Conservation (phyloP, 2,797 vertebrate genomes). For the Orestias chungarensis region DNA sequence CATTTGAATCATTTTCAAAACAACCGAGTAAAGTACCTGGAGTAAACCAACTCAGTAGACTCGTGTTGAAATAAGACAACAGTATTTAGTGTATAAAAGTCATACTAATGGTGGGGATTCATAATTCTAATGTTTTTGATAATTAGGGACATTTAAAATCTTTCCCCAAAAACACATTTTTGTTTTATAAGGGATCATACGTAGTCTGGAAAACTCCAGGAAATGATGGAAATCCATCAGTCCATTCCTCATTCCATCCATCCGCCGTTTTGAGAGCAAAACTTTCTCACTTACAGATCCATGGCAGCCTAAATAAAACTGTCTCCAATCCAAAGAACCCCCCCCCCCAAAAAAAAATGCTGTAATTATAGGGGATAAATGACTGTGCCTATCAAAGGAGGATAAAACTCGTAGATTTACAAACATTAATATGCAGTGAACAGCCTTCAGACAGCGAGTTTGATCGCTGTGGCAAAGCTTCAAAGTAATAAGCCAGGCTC, state of each 20-base stretch:
- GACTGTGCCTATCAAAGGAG: constrained; percentile 20
- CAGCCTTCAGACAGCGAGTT: constrained; percentile 15
- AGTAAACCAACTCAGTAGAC: constrained; percentile 17
- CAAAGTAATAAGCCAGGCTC: neutral
- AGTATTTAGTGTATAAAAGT: neutral
- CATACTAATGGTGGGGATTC: neutral
- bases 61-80: constrained; percentile 15
- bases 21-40: constrained; percentile 17
- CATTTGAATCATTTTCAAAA: constrained; percentile 46
- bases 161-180: too few relatives aligned
- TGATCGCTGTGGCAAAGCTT: constrained; percentile 16
- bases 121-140: neutral
- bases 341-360: too few relatives aligned
- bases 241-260: neutral
- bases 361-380: constrained; percentile 28
- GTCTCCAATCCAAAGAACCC: constrained; percentile 17
- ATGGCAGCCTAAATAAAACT: constrained; percentile 20
- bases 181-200: too few relatives aligned
- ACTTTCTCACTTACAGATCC: constrained; percentile 7
- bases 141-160: too few relatives aligned
- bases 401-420: constrained; percentile 18
- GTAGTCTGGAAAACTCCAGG: neutral
- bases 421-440: constrained; percentile 2
- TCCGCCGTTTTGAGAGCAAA: neutral
- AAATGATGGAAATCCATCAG: neutral